These are phyloP conservation scores for Scomber scombrus DNA, from an alignment of 2,113 vertebrate genomes.

Conservation along the genomic window DNA sequence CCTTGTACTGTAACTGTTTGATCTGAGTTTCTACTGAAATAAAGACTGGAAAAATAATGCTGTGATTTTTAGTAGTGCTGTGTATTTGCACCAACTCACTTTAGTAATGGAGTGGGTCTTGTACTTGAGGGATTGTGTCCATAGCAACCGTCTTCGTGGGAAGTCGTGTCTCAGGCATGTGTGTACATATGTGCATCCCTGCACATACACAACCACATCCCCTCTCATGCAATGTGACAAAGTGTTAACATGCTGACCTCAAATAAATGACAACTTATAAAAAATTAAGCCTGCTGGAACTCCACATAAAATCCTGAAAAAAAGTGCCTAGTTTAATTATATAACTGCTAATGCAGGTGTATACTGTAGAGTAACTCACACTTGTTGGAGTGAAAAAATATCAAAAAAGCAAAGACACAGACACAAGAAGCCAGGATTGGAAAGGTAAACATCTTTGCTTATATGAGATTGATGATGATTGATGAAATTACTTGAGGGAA, in stretches of 20 bases:
- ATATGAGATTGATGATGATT: too few relatives aligned
- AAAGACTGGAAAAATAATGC: not conserved
- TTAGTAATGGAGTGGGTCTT: slow-evolving; percentile 39
- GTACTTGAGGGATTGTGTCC: slow-evolving; percentile 68
- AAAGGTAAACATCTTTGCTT: too few relatives aligned
- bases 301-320: too few relatives aligned
- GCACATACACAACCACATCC: not conserved
- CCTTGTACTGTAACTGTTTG: too few relatives aligned
- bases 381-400: too few relatives aligned
- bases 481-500: too few relatives aligned
- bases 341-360: not conserved
- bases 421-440: too few relatives aligned
- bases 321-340: not conserved
- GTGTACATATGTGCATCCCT: not conserved
- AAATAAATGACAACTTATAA: too few relatives aligned
- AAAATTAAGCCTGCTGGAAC: too few relatives aligned
- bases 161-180: slow-evolving; percentile 17
- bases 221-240: not conserved
- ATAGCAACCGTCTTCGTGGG: slow-evolving; percentile 69
- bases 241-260: not conserved
- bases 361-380: too few relatives aligned
- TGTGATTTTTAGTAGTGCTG: not conserved
- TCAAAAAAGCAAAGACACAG: too few relatives aligned
- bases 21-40: not conserved
- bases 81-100: slow-evolving; percentile 37